phyloP scores from a whole-genome alignment of 2,797 vertebrate species.

The Oreortyx pictus region DNA sequence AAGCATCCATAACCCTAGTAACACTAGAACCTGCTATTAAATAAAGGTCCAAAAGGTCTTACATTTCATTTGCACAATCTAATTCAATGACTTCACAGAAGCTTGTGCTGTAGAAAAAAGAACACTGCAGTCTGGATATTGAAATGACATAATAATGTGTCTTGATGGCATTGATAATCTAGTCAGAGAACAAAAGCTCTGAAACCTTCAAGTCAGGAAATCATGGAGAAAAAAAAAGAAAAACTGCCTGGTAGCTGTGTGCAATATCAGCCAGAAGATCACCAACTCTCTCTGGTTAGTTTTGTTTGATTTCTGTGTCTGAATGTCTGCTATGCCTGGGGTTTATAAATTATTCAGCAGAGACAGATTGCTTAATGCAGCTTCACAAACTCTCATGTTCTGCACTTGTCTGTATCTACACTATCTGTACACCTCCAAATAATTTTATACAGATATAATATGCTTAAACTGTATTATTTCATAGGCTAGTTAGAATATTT shows the following conservation, averaged over 20 bases:
- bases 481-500: neutral
- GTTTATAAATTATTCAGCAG: conserved; percentile 37
- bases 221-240: neutral
- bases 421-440: neutral
- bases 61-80: conserved; percentile 26
- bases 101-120: neutral
- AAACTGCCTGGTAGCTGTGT: neutral
- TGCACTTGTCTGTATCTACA: neutral
- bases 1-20: neutral
- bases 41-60: conserved; percentile 10
- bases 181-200: neutral
- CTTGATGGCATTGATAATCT: conserved; percentile 6
- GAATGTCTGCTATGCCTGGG: neutral
- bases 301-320: neutral
- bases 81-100: conserved; percentile 24
- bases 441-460: conserved; percentile 3
- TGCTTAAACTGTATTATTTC: neutral
- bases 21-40: neutral
- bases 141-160: conserved; percentile 5
- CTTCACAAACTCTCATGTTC: neutral
- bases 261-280: neutral
- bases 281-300: neutral
- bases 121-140: neutral
- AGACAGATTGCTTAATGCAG: neutral
- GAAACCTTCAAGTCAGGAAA: neutral